These are phyloP conservation scores for Gallinago jamesoni DNA, from an alignment of 2,113 vertebrate species.

Conservation along the genomic window DNA sequence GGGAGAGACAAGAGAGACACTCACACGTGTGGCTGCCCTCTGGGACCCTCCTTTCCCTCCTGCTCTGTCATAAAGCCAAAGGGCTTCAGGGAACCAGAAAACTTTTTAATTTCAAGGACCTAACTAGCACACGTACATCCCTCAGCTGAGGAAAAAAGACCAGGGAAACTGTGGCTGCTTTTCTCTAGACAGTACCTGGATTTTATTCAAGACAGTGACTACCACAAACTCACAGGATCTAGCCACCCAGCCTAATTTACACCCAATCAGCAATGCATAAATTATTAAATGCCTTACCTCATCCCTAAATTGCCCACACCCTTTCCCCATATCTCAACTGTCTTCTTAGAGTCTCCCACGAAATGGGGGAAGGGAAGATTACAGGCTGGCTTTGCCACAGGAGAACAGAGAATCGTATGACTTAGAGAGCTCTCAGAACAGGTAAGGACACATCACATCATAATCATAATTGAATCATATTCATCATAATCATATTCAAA, in stretches of 20 bases:
- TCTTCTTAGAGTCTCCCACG: background rate
- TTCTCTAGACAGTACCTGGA: background rate
- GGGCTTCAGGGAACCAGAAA: background rate
- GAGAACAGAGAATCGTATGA: background rate
- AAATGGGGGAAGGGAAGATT: background rate
- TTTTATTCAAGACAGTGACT: background rate
- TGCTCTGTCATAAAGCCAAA: background rate
- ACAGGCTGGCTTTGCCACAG: background rate
- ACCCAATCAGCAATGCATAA: background rate
- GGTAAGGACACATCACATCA: background rate
- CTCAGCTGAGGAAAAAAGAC: background rate
- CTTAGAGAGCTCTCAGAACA: background rate
- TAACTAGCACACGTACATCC: background rate
- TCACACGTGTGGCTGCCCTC: rapidly evolving
- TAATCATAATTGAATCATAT: too few species aligned
- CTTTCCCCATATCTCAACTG: background rate
- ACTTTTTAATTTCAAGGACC: background rate
- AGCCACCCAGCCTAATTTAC: background rate
- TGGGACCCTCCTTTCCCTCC: background rate
- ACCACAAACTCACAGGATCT: background rate
- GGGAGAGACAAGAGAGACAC: background rate
- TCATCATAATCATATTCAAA: background rate
- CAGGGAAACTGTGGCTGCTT: background rate
- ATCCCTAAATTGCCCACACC: background rate
- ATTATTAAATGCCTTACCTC: background rate